Percentiles rank a stretch among this genome's conserved stretches.
Conservation (phyloP, 2,888 invertebrate species). For the Drosophila nr. perissopoda region DNA sequence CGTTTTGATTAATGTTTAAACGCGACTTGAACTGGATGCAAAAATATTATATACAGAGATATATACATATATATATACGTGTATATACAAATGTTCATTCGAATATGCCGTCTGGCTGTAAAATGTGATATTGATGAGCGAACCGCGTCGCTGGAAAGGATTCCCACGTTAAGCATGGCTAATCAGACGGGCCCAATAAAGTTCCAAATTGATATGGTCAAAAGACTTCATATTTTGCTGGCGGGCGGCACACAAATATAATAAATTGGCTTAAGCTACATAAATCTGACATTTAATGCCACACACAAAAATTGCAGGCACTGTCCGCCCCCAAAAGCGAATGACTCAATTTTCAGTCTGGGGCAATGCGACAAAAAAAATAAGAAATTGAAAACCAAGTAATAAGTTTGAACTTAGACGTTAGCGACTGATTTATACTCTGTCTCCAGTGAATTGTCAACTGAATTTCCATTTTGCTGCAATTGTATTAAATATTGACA, state of each 20-base stretch:
- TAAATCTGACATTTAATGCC: conserved; percentile 82
- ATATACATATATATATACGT: conserved; percentile 12
- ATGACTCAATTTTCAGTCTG: conserved; percentile 75
- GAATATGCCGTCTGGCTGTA: conserved; percentile 48
- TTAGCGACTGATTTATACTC: conserved; percentile 6
- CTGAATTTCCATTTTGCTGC: neutral
- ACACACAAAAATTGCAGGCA: conserved; percentile 63
- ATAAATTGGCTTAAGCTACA: conserved; percentile 64
- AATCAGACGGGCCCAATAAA: conserved; percentile 62
- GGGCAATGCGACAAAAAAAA: conserved; percentile 31
- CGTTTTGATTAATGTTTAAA: conserved; percentile 64
- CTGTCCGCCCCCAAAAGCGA: conserved; percentile 43
- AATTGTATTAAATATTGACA: no score
- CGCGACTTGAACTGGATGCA: conserved; percentile 38
- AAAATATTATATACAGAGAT: conserved; percentile 14
- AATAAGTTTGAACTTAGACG: neutral
- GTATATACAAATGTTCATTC: conserved; percentile 2
- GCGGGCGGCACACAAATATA: conserved; percentile 30
- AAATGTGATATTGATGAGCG: conserved; percentile 61
- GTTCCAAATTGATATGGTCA: conserved; percentile 71
- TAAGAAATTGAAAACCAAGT: neutral
- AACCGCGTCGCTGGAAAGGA: conserved; percentile 31
- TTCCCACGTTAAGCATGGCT: conserved; percentile 74
- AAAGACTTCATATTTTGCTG: conserved; percentile 37
- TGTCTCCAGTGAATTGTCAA: neutral